Base-by-base conservation (phyloP, 2,888 invertebrate genomes). In the Diarsia mendica region DNA sequence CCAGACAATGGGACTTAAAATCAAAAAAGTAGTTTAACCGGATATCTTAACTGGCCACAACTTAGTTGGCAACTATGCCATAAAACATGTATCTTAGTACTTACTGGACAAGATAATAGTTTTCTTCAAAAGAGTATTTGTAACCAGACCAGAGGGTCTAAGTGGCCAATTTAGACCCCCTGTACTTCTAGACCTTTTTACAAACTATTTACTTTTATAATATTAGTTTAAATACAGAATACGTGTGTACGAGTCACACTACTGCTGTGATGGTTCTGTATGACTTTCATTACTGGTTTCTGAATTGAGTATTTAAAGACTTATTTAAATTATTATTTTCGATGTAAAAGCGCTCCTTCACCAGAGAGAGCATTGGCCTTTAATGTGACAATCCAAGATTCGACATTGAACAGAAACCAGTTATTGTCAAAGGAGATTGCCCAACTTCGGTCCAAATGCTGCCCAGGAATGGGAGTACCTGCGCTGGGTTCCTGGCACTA, bases 1-100 rank as follows among this genome's bases (percentile, higher is more conserved):
- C 3, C 8, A 4, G 49, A 60, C 28, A 44, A 44, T 23, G 44
- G 20, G 4, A 49, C 28, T 63, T 51, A 11, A 20, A 11, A 80
- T 15, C 58, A 58, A 44, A n/a, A 67, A 39, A 20, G n/a, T 49
- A 15, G n/a, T 44, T 65, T 77, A 51, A 10, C 51, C 20, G 23
- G 23, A 9, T 39, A 39, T 39, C 11, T 66, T 66, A 20, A 49
- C 60, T 44, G 13, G 1, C 20, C 3, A 3, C 20, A 44, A 63
- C 44, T 44, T 44, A 10, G 44, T 6, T 8, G n/a, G 3, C 8
- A 44, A 15, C n/a, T 44, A n/a, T 63, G n/a, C 13, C 13, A n/a
- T 8, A 8, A 20, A n/a, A n/a, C 39, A 39, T 39, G 20, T 20
- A 6, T 39, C 39, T 39, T 39, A 11, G 20, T 60, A 61, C 11